A percentile compares a stretch with the other conserved stretches of the same genome.
phyloP scores from a whole-genome alignment of 2,113 vertebrate species.

The Sturnus vulgaris region DNA sequence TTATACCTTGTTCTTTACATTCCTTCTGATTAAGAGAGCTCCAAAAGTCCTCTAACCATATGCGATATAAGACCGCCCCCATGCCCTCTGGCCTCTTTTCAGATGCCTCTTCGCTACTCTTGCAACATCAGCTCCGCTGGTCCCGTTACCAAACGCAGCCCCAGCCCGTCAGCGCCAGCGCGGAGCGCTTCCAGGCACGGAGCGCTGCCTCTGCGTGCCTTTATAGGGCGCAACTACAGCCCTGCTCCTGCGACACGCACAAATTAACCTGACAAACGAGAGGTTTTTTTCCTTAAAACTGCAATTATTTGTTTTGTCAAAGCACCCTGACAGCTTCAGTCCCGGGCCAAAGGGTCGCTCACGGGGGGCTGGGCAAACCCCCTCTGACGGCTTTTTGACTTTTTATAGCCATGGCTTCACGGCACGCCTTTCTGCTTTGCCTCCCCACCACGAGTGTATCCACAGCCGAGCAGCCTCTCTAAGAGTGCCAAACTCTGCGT shows the following conservation, averaged over 20 bases:
- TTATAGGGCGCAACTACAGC: accelerated
- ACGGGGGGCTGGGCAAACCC: background rate
- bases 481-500: background rate
- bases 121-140: background rate
- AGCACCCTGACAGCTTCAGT: background rate
- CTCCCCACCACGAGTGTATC: too few species aligned
- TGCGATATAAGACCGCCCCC: accelerated
- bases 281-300: accelerated
- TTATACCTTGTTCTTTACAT: background rate
- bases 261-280: background rate
- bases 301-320: background rate
- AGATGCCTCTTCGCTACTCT: accelerated
- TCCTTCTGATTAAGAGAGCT: background rate
- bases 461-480: background rate
- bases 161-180: accelerated
- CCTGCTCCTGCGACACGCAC: background rate
- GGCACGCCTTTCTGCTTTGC: background rate
- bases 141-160: background rate
- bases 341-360: background rate
- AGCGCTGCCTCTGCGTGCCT: accelerated
- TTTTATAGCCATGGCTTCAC: background rate
- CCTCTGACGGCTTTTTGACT: background rate
- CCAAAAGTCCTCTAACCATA: accelerated
- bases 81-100: background rate
- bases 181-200: accelerated